Conservation (phyloP, 2,888 invertebrate species). For the Cataglyphis altisquamis region DNA sequence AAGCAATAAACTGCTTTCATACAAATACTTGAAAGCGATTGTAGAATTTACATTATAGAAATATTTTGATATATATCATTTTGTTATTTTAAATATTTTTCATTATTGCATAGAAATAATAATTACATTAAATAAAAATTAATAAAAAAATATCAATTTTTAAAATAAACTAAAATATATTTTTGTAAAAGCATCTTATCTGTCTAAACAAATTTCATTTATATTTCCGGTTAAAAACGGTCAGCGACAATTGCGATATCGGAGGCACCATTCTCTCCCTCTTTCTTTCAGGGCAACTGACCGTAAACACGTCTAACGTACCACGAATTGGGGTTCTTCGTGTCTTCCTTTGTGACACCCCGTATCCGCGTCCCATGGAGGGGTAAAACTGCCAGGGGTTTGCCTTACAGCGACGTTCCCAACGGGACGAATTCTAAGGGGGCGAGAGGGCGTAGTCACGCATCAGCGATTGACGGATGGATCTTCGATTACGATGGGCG, state of each 20-base stretch:
- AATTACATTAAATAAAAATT: neutral
- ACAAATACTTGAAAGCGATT: neutral
- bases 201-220: neutral
- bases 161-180: neutral
- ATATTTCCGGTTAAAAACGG: neutral
- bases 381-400: slow-evolving; percentile 58
- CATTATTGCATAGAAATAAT: neutral
- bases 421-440: slow-evolving; percentile 41
- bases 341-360: slow-evolving; percentile 26
- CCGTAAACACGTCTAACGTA: slow-evolving; percentile 40
- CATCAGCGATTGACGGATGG: slow-evolving; percentile 73
- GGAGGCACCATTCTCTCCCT: neutral
- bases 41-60: neutral
- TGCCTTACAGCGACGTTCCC: slow-evolving; percentile 63
- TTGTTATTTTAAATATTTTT: neutral
- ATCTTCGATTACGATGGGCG: slow-evolving; percentile 68
- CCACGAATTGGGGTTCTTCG: slow-evolving; percentile 34
- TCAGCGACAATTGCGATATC: neutral
- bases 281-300: slow-evolving; percentile 34
- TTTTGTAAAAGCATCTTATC: neutral
- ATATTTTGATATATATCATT: neutral
- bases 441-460: slow-evolving; percentile 53
- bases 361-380: slow-evolving; percentile 42
- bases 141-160: neutral
- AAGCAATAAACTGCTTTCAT: neutral